These are phyloP conservation scores for Etheostoma perlongum DNA, from an alignment of 2,797 vertebrate genomes.

Conservation along the genomic window DNA sequence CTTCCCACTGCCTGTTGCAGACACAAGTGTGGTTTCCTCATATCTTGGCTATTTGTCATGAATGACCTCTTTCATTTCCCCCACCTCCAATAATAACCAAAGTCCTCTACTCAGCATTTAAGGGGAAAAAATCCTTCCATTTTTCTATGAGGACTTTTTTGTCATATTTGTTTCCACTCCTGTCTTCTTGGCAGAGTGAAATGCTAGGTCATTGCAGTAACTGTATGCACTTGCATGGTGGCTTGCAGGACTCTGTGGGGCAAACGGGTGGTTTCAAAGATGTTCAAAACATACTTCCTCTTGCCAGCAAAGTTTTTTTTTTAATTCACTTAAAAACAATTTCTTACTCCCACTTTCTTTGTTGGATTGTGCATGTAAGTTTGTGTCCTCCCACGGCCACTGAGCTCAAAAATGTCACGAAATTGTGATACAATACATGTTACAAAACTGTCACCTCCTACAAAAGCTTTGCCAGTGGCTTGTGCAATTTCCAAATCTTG, in stretches of 20 bases:
- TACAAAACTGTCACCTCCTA: constrained; percentile 41
- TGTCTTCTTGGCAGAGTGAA: constrained; percentile 75
- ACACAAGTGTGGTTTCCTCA: constrained; percentile 86
- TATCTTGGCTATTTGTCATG: constrained; percentile 85
- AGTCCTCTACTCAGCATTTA: constrained; percentile 83
- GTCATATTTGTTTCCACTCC: constrained; percentile 80
- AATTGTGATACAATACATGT: constrained; percentile 24
- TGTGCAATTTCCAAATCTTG: constrained; percentile 30
- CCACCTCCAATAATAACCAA: constrained; percentile 83
- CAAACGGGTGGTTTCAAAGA: constrained; percentile 48
- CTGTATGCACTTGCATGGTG: constrained; percentile 69
- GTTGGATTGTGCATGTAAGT: constrained; percentile 22
- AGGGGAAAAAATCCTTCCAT: constrained; percentile 62
- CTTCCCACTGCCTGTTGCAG: constrained; percentile 80
- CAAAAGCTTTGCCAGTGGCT: constrained; percentile 1
- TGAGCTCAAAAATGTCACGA: constrained; percentile 18
- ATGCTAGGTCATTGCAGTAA: constrained; percentile 75
- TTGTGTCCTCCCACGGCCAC: constrained; percentile 8
- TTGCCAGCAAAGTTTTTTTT: constrained; percentile 40
- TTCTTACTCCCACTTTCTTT: constrained; percentile 41
- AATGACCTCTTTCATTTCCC: constrained; percentile 86
- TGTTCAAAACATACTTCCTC: constrained; percentile 57
- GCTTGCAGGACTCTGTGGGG: constrained; percentile 55
- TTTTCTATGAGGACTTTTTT: constrained; percentile 62
- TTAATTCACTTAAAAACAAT: constrained; percentile 46